A percentile compares a stretch with the other conserved stretches of the same genome.
phyloP scores from a whole-genome alignment of 2,888 invertebrate species.

The Tetragonisca angustula region DNA sequence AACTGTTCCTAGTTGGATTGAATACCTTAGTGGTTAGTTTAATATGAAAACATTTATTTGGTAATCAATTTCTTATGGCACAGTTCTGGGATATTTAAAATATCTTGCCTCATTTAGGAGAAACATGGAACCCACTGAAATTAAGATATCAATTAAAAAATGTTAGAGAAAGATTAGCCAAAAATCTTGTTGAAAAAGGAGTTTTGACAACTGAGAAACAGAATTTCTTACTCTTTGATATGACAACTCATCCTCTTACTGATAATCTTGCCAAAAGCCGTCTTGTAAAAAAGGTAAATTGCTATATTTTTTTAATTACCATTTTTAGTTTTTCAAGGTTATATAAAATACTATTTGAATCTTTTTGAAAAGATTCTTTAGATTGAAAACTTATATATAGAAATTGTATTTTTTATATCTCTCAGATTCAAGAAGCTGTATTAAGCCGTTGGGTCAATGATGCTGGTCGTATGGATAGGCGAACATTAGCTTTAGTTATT shows the following conservation, averaged over 20 bases:
- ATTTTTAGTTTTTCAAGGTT: not conserved
- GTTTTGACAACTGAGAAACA: conserved; percentile 99
- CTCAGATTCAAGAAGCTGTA: conserved; percentile 97
- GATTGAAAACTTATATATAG: not conserved
- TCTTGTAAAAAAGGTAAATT: conserved; percentile 95
- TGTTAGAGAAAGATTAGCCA: conserved; percentile 99
- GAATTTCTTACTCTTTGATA: conserved; percentile 99
- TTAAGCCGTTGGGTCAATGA: conserved; percentile 98
- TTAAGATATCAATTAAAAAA: conserved; percentile 99
- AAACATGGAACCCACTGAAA: conserved; percentile 99
- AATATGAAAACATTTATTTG: not conserved
- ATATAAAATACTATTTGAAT: not conserved
- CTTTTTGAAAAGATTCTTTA: not conserved
- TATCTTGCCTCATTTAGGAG: conserved; percentile 88
- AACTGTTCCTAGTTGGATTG: conserved; percentile 99
- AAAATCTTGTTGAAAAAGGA: conserved; percentile 99
- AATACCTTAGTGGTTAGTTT: conserved; percentile 96
- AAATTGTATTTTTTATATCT: conserved; percentile 33
- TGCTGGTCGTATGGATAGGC: conserved; percentile 98
- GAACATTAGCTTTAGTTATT: conserved; percentile 96
- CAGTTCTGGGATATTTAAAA: conserved; percentile 25
- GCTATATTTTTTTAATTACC: conserved; percentile 55
- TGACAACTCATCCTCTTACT: conserved; percentile 99
- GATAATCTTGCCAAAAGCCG: conserved; percentile 98
- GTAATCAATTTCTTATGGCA: conserved; percentile 17